Evolutionary conservation across 2,113 vertebrate species (phyloP), one percentile per base, ranked within the genome.

Genomic region (Etheostoma spectabile): DNA sequence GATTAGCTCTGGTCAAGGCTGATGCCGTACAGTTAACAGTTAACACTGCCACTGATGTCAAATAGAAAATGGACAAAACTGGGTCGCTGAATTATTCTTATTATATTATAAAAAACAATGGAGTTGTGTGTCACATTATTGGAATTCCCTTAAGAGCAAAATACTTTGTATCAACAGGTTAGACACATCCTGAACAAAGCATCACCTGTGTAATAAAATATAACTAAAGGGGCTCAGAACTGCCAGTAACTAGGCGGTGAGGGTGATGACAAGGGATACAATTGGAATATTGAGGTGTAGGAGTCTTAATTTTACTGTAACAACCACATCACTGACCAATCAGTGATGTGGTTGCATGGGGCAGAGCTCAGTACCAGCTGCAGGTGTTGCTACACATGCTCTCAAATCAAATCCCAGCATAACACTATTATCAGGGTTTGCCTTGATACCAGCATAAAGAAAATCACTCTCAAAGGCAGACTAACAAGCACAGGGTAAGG

Each of bases 401-500:
- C 61, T 57, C 82, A 42, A 59, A 68, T 57, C 82, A 42, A 59
- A 68, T 64, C 61, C 8, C 49, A 56, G 46, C 63, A 62, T 61
- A 63, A 82, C 84, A 65, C 82, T 67, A 64, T 86, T 80, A 82
- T 57, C 68, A 62, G 22, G 70, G 80, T 79, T 79, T 7, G 82
- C 66, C 73, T 78, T 62, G 49, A 76, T 52, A 55, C 69, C 68
- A 63, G 85, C 72, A 42, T 68, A n/a, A 60, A 82, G 77, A 38
- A 88, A 85, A 80, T 82, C 73, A 18, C 67, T 66, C 49, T 86
- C 73, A 77, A 81, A 87, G 76, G 63, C 70, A 79, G 80, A 18
- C 79, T 88, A 89, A 89, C 79, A 45, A 90, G 77, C 88, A 8
- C 30, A n/a, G 16, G 45, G 62, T 84, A 82, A 65, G 70, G 48